Percentiles rank a stretch among this genome's conserved stretches.
Conservation (phyloP, 2,888 invertebrate species). For the Papilio protenor region DNA sequence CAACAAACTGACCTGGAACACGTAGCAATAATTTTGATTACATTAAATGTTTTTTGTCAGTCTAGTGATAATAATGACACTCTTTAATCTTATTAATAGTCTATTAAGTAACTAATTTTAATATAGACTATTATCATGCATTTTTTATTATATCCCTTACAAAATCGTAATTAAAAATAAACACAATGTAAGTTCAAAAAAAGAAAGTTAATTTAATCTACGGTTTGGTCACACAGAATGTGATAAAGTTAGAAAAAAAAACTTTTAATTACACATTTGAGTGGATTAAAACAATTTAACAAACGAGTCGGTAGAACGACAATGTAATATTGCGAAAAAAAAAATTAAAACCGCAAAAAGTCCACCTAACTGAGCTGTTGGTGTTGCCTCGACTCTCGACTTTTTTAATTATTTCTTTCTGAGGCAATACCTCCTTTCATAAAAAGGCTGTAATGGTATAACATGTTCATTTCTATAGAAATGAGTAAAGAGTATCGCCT, state of each 20-base stretch:
- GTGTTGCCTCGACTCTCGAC: constrained; percentile 39
- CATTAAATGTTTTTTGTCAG: neutral
- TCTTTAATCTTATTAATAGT: too few relatives aligned
- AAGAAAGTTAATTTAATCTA: constrained; percentile 29
- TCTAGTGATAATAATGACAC: too few relatives aligned
- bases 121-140: too few relatives aligned
- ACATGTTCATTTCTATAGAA: neutral
- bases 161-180: too few relatives aligned
- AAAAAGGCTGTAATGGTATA: constrained; percentile 22
- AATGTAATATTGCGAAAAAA: constrained; percentile 27
- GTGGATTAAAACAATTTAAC: constrained; percentile 76
- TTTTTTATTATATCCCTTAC: neutral
- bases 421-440: constrained; percentile 32
- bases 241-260: constrained; percentile 72
- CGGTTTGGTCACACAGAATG: constrained; percentile 64
- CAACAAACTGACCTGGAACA: neutral
- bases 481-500: neutral
- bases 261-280: constrained; percentile 78
- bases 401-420: constrained; percentile 28
- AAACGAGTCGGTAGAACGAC: constrained; percentile 61
- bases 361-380: constrained; percentile 44
- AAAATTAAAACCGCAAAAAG: constrained; percentile 44
- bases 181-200: constrained; percentile 16
- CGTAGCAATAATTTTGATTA: neutral
- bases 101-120: too few relatives aligned